Conservation (phyloP, 1,140 invertebrate species). For the Oryctes rhinoceros region DNA sequence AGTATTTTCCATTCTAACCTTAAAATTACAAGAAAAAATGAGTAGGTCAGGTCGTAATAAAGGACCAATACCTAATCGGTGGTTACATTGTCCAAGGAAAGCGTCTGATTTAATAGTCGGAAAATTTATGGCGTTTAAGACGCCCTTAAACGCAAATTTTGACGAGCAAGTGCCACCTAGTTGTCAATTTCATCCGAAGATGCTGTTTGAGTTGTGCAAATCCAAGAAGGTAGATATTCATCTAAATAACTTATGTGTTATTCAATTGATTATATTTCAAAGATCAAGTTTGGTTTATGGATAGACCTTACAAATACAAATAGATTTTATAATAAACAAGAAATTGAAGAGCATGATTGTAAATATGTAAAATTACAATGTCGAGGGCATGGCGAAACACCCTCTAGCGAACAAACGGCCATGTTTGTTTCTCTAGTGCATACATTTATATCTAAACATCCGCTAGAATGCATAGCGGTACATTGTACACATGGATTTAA, state of each 20-base stretch:
- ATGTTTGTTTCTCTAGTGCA: constrained; percentile 81
- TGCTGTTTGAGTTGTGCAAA: constrained; percentile 80
- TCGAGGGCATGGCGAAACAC: constrained; percentile 84
- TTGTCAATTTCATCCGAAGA: constrained; percentile 82
- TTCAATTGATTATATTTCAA: constrained; percentile 50
- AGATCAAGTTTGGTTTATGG: constrained; percentile 92
- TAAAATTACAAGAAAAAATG: neutral
- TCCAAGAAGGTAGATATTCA: constrained; percentile 71
- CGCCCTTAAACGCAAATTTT: constrained; percentile 81
- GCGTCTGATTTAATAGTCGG: constrained; percentile 75
- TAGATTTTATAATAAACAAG: constrained; percentile 87
- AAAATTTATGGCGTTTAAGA: constrained; percentile 93
- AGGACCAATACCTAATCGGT: constrained; percentile 83
- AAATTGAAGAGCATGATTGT: constrained; percentile 78
- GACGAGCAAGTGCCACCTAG: constrained; percentile 82
- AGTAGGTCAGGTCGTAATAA: constrained; percentile 33
- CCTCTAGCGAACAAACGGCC: constrained; percentile 78
- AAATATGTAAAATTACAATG: constrained; percentile 89
- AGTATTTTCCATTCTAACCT: neutral
- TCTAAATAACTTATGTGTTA: constrained; percentile 23
- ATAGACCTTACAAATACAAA: constrained; percentile 96
- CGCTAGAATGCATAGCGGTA: constrained; percentile 84
- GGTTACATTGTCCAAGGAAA: constrained; percentile 93
- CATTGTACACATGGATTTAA: constrained; percentile 99
- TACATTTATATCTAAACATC: constrained; percentile 81